Conservation (phyloP, 2,888 invertebrate species). For the Nomada goodeniana region DNA sequence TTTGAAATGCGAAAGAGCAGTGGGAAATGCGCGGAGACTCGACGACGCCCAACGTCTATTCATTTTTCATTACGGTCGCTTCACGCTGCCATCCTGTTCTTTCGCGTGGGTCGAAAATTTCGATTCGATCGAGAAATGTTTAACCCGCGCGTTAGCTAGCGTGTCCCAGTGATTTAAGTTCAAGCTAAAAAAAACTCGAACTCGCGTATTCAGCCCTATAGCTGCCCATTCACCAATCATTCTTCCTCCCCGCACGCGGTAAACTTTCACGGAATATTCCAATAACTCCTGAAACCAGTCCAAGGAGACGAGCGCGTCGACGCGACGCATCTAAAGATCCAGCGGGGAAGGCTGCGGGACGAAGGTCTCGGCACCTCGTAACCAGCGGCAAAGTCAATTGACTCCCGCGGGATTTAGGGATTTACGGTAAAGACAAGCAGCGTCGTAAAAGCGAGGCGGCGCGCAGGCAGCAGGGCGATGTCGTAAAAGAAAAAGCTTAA, state of each 20-base stretch:
- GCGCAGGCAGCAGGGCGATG: constrained; percentile 45
- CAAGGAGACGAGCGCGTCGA: not conserved
- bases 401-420: constrained; percentile 73
- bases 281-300: not conserved
- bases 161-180: too few species aligned
- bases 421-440: constrained; percentile 76
- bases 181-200: too few species aligned
- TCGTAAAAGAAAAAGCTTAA: constrained; percentile 76
- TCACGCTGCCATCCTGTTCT: not conserved
- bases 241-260: too few species aligned
- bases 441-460: constrained; percentile 65
- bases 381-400: constrained; percentile 74
- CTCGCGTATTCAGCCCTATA: too few species aligned
- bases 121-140: too few species aligned
- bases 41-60: constrained; percentile 5
- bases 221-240: too few species aligned
- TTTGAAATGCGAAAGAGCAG: constrained; percentile 56
- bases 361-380: constrained; percentile 65
- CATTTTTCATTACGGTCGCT: constrained; percentile 1
- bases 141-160: too few species aligned
- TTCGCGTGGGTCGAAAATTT: not conserved
- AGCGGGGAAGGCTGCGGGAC: not conserved
- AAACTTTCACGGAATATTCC: not conserved
- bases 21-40: not conserved
- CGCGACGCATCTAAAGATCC: not conserved